Base-by-base conservation (phyloP, 2,797 vertebrate genomes). In the Huso huso region DNA sequence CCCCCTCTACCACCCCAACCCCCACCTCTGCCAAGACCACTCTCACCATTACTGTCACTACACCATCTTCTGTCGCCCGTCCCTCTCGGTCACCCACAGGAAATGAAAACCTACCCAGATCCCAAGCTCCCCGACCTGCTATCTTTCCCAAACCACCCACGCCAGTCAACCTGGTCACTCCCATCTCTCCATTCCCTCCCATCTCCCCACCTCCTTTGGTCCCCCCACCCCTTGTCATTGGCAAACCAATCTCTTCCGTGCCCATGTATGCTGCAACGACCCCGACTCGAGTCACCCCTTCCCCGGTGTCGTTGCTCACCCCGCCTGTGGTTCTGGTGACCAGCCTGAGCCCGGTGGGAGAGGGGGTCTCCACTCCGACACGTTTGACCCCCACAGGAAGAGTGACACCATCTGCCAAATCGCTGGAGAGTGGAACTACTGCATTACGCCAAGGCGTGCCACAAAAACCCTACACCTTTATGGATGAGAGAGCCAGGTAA, bases 401-500 rank as follows among this genome's bases (percentile, higher is more conserved):
- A 52, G 75, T 86, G 6, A 83, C 86, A 9, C 86, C 87, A 3
- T 84, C 84, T 3, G 87, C 88, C 12, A 77, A 86, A 53, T 5
- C 66, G 13, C 89, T 87, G 0, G 88, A 88, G 12, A 86, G 86
- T 0, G 81, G 86, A 65, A 91, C 93, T 57, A 87, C 86, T 0
- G 79, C 87, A 1, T 81, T 98, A 65, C 89, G 94, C 37, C 95
- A 95, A 75, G 97, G 95, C 0, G 89, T 94, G 10, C 95, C 95
- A 49, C 97, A 99, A 83, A 99, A 99, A 76, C 97, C 97, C 0
- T 99, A 99, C 70, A 98, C 97, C 6, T 99, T 99, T 76, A 88
- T 99, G 91, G 97, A 99, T 0, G 97, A 99, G 82, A 98, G 96
- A 78, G 93, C 95, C 62, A 95, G 97, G 97, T 95, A 82, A 92